These are phyloP conservation scores for Thymelicus sylvestris DNA, from an alignment of 2,888 invertebrate species.

Conservation along the genomic window DNA sequence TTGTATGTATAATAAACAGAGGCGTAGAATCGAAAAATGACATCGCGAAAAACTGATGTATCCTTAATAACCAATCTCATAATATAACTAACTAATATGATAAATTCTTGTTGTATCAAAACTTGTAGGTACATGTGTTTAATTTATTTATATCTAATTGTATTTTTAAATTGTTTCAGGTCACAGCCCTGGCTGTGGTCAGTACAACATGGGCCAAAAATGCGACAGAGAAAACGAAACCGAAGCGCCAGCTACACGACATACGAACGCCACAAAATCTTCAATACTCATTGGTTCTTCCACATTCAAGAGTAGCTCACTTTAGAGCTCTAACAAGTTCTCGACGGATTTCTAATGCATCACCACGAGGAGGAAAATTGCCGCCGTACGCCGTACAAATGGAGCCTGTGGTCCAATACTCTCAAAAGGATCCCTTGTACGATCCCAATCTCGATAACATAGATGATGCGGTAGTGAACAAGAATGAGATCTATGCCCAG, in stretches of 20 bases:
- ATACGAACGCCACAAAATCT: conserved; percentile 84
- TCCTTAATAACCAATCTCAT: too few relatives aligned
- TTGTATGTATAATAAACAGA: too few relatives aligned
- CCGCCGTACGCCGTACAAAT: conserved; percentile 92
- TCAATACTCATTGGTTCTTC: conserved; percentile 85
- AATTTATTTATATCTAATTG: conserved; percentile 9
- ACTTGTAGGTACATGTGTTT: too few relatives aligned
- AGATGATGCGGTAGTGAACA: conserved; percentile 70
- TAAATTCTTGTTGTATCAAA: too few relatives aligned
- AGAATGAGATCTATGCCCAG: conserved; percentile 79
- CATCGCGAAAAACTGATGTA: too few relatives aligned
- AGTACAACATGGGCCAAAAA: conserved; percentile 78
- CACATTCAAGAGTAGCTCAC: conserved; percentile 82
- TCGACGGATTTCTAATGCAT: conserved; percentile 81
- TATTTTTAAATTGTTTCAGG: conserved; percentile 76
- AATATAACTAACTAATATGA: too few relatives aligned
- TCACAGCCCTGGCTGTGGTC: conserved; percentile 83
- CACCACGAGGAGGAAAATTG: conserved; percentile 74
- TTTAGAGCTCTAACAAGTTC: conserved; percentile 80
- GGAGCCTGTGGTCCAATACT: conserved; percentile 92
- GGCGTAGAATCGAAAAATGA: too few relatives aligned
- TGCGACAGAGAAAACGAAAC: conserved; percentile 78
- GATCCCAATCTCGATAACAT: conserved; percentile 83
- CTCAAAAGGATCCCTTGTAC: conserved; percentile 91
- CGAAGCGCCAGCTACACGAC: conserved; percentile 79